phyloP scores from a whole-genome alignment of 2,113 vertebrate genomes.

The Trichechus manatus region DNA sequence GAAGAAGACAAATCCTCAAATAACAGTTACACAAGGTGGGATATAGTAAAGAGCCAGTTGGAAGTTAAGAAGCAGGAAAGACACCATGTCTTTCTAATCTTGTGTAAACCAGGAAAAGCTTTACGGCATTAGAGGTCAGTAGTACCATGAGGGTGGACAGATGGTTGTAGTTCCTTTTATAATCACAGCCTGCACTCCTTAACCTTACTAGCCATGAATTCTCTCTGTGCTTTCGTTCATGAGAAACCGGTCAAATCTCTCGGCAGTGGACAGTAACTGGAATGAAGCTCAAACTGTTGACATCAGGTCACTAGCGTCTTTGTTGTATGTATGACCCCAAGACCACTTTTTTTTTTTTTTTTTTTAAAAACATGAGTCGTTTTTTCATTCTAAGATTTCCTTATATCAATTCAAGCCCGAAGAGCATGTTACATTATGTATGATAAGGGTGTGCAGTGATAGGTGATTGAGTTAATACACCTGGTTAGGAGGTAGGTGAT shows the following conservation, averaged over 20 bases:
- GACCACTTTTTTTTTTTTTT: not conserved
- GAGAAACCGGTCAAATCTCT: not conserved
- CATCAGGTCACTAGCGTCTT: not conserved
- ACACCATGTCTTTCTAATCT: not conserved
- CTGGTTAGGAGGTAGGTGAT: not conserved
- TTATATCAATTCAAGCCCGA: not conserved
- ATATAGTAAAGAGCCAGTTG: not conserved
- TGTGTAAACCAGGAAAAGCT: not conserved
- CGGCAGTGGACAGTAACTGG: not conserved
- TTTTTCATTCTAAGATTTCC: not conserved
- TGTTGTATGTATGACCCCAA: not conserved
- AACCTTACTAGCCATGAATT: not conserved
- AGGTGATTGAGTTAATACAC: not conserved
- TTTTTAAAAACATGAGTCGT: not conserved
- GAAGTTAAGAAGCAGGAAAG: not conserved
- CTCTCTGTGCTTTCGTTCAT: not conserved
- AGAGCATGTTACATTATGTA: not conserved
- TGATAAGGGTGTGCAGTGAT: not conserved
- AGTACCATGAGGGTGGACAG: not conserved
- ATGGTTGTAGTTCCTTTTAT: not conserved
- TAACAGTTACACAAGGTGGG: not conserved
- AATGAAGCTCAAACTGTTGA: constrained; percentile 5
- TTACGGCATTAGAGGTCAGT: not conserved
- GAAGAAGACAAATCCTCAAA: constrained; percentile 21
- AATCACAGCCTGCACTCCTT: not conserved